Percentiles rank a stretch among this genome's conserved stretches.
Conservation (phyloP, 2,888 invertebrate genomes). For the Troilus luridus region DNA sequence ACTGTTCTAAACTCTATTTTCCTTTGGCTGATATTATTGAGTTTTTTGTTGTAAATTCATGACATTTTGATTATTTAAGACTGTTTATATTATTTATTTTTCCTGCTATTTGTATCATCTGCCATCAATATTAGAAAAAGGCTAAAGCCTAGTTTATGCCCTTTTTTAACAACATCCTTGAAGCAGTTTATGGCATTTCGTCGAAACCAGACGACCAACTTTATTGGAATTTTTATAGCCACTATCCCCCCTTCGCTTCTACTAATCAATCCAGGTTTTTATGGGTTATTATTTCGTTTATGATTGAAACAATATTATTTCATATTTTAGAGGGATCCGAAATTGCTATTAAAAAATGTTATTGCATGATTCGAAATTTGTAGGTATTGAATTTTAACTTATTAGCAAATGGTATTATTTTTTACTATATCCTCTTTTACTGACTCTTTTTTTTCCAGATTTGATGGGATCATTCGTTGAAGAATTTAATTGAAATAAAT, state of each 20-base stretch:
- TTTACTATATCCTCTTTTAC: too few relatives aligned
- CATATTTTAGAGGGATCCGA: not conserved
- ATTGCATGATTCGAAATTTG: not conserved
- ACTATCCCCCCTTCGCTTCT: not conserved
- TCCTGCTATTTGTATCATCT: not conserved
- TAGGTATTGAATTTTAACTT: not conserved
- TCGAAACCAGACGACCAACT: not conserved
- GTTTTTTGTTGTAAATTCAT: too few relatives aligned
- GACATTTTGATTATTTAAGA: too few relatives aligned
- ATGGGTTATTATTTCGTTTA: not conserved
- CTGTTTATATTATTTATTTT: too few relatives aligned
- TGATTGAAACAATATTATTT: not conserved
- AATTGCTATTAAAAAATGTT: not conserved
- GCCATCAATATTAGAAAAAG: not conserved
- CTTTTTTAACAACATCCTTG: not conserved
- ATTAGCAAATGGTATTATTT: too few relatives aligned
- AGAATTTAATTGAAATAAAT: too few relatives aligned
- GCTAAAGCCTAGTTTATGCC: not conserved
- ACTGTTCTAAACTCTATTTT: too few relatives aligned
- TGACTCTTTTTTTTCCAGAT: too few relatives aligned
- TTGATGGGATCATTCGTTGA: too few relatives aligned
- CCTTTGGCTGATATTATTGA: too few relatives aligned
- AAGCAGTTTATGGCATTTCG: not conserved
- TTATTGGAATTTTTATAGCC: not conserved
- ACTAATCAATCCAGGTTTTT: not conserved